These are phyloP conservation scores for Apis florea DNA, from an alignment of 1,140 invertebrate species.

Conservation along the genomic window DNA sequence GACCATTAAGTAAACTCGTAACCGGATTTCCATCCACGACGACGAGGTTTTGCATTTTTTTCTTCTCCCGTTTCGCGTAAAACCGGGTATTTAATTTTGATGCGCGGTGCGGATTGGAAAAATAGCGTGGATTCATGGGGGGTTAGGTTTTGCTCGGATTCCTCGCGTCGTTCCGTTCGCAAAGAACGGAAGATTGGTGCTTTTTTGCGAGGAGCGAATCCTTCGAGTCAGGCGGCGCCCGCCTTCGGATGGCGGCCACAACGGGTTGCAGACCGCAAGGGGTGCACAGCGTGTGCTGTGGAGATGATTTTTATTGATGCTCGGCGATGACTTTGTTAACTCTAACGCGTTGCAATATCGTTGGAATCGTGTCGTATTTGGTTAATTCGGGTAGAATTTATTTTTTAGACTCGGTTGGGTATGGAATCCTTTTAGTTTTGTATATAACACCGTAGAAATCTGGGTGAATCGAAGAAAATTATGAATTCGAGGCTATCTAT, in stretches of 20 bases:
- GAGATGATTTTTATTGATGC: neutral
- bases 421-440: too few species aligned
- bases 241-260: neutral
- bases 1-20: constrained; percentile 26
- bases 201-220: neutral
- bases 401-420: too few species aligned
- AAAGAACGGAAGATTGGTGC: neutral
- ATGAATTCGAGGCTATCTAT: neutral
- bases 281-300: neutral
- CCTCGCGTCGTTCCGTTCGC: neutral
- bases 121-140: neutral
- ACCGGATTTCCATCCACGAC: constrained; percentile 29
- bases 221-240: neutral
- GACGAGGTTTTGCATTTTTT: neutral
- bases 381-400: too few species aligned
- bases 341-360: too few species aligned
- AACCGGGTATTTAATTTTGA: constrained; percentile 45
- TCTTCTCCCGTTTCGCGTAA: neutral
- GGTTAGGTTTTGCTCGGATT: constrained; percentile 1
- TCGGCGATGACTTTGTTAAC: neutral
- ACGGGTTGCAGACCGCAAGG: neutral
- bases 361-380: too few species aligned
- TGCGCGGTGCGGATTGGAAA: neutral
- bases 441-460: too few species aligned
- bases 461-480: too few species aligned